Evolutionary conservation across 2,797 vertebrate species (phyloP), one percentile per base, ranked within the genome.

Genomic region (Sebastes iracundus): DNA sequence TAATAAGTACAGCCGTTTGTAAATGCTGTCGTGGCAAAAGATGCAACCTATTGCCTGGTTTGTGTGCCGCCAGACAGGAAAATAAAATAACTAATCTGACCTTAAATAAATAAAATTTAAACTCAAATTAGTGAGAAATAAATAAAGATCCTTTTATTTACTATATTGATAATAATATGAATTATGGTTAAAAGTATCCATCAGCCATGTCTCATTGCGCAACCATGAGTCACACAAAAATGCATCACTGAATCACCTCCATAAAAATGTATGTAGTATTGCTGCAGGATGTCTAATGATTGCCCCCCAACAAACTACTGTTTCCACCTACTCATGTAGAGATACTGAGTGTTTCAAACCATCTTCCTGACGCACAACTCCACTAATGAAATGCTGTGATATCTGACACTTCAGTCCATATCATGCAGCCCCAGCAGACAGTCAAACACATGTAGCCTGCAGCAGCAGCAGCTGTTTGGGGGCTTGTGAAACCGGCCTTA

Each of bases 381-480:
- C 20, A 56, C 11, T 13, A 25, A 22, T 46, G 16, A 59, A 61
- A 63, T 3, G 23, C 46, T 25, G 46, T 30, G 79, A 85, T 60
- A 62, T 38, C 30, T 4, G 38, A 64, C 27, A 68, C 59, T 59
- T 71, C 14, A 49, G 27, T 61, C 46, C 35, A 63, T 22, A 77
- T 42, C 33, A 73, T 65, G 52, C 32, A 66, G 60, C 22, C 62
- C 35, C 6, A 65, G 32, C 53, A 71, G 72, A 64, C 78, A 82
- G 69, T 75, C 82, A 80, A 80, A 86, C 85, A 87, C 71, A 88
- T 76, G 86, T 28, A 82, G 69, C 70, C 72, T 58, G 72, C 66
- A 68, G 72, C 88, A 52, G 49, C 16, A 88, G 86, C 94, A 94
- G 94, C 92, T 95, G 95, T 90, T 92, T 85, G 91, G 93, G 88